These are phyloP conservation scores for Caenorhabditis wallacei DNA, from an alignment of 2,888 invertebrate genomes.

Conservation along the genomic window DNA sequence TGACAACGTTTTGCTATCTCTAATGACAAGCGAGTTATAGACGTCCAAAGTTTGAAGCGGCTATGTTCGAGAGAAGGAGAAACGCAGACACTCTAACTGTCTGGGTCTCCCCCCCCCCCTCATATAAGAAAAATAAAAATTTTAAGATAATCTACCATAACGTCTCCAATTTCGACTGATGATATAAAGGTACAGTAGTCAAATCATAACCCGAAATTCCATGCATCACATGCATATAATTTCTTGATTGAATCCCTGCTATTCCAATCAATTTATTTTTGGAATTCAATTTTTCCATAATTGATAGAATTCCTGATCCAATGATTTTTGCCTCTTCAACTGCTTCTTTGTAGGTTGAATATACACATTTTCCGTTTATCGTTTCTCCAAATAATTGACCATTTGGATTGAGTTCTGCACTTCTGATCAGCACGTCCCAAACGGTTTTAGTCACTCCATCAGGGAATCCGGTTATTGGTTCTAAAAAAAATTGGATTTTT, in stretches of 20 bases:
- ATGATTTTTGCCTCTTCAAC: conserved; percentile 78
- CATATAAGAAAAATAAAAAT: too few relatives aligned
- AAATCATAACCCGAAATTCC: conserved; percentile 89
- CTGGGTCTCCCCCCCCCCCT: too few relatives aligned
- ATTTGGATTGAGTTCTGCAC: conserved; percentile 56
- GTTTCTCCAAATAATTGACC: conserved; percentile 67
- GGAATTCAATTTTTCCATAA: conserved; percentile 71
- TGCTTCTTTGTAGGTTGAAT: conserved; percentile 63
- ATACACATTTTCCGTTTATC: conserved; percentile 55
- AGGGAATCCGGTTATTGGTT: conserved; percentile 69
- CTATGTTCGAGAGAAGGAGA: too few relatives aligned
- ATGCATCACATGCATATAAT: conserved; percentile 73
- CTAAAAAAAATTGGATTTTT: conserved; percentile 47
- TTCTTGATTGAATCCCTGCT: conserved; percentile 72
- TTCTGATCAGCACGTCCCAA: conserved; percentile 66
- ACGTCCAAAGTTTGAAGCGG: too few relatives aligned
- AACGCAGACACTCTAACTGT: too few relatives aligned
- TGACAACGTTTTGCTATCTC: too few relatives aligned
- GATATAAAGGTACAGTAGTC: conserved; percentile 95
- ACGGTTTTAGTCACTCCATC: conserved; percentile 71
- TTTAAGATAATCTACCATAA: conserved; percentile 71
- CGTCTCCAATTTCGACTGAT: conserved; percentile 85
- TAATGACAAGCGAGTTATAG: too few relatives aligned
- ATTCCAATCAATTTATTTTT: conserved; percentile 55
- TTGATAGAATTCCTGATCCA: conserved; percentile 83